Conservation (phyloP, 2,888 invertebrate species). For the Lycaena phlaeas region DNA sequence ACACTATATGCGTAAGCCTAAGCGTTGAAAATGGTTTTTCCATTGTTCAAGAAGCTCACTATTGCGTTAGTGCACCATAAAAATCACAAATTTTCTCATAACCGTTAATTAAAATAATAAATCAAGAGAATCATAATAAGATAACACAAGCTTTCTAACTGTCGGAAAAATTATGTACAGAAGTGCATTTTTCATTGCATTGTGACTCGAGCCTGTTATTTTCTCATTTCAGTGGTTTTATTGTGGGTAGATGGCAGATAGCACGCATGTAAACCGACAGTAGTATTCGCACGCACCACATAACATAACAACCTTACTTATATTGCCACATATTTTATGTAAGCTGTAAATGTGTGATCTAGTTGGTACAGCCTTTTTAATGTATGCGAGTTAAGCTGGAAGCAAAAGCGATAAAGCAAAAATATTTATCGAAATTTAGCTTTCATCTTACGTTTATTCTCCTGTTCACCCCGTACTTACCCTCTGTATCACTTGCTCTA, state of each 20-base stretch:
- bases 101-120: slow-evolving; percentile 6
- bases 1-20: no score
- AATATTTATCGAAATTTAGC: no score
- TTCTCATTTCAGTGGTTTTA: slow-evolving; percentile 69
- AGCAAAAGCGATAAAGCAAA: no score
- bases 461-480: no score
- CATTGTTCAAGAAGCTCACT: no score
- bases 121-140: slow-evolving; percentile 7
- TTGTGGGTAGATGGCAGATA: slow-evolving; percentile 62
- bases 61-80: no score
- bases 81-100: no score
- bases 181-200: slow-evolving; percentile 58
- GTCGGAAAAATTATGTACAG: slow-evolving; percentile 46
- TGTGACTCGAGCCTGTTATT: slow-evolving; percentile 66
- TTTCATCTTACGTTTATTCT: no score
- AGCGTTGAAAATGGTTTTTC: no score
- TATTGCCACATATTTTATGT: not conserved
- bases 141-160: slow-evolving; percentile 46
- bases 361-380: no score
- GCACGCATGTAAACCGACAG: slow-evolving; percentile 59
- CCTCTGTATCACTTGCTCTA: no score
- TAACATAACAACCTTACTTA: slow-evolving; percentile 20
- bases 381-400: no score
- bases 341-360: slow-evolving; percentile 2
- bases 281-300: slow-evolving; percentile 65